Base-by-base conservation (phyloP, 1,140 invertebrate species). In the Ericerus pela region DNA sequence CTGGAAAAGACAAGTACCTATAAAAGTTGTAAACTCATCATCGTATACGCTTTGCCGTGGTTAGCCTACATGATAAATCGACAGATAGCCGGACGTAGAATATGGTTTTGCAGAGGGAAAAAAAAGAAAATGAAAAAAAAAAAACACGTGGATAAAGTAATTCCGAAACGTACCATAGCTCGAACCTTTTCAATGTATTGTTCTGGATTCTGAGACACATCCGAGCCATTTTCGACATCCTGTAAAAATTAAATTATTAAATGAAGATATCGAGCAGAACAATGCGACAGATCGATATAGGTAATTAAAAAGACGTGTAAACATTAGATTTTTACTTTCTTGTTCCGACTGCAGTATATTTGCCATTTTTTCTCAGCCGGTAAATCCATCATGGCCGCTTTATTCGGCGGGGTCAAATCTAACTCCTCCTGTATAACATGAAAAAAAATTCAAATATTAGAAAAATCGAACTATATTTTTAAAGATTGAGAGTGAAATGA, bases 321-420 rank as follows among this genome's bases (percentile, higher is more conserved):
- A n/a, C n/a, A n/a, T n/a, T n/a, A n/a, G n/a, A n/a, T n/a, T 4
- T 24, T 24, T 69, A 68, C 86, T 81, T 66, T 65, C 66, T 91
- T n/a, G n/a, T n/a, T 87, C 54, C 87, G 76, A 61, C 88, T 93
- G 71, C 90, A 94, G 72, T 95, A 96, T 63, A 96, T 92, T 73
- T 95, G 92, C 91, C 92, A 96, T 72, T 96, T 96, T 73, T 96
- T 96, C 63, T 92, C 87, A 0, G 86, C 79, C 2, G 90, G 88
- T 55, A 96, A 73, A 64, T 81, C 87, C 67, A 95, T 78, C 81
- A 96, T 91, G 4, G 90, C 84, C 59, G 88, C 85, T 67, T 90
- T 84, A 72, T 96, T 95, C 8, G 88, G 79, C 37, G 88, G 88
- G 56, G 91, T 91, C 59, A 96, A 72, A 70, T 95, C 92, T 54